These are phyloP conservation scores for Myotis myotis DNA, from an alignment of 2,797 vertebrate species.

Conservation along the genomic window DNA sequence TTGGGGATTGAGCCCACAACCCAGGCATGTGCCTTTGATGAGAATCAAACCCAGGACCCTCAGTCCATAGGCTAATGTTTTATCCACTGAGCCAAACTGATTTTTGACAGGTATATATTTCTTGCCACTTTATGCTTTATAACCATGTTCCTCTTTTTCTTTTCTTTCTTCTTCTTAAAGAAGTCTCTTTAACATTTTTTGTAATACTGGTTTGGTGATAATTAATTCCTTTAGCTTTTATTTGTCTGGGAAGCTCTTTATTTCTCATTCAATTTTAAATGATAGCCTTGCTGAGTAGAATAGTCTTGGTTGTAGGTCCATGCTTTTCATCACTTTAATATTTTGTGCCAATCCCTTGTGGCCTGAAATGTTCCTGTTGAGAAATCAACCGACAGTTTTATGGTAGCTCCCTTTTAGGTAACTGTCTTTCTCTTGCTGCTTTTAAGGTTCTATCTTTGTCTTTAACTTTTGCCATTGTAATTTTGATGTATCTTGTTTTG, in stretches of 20 bases:
- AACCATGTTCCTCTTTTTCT: neutral
- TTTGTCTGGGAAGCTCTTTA: neutral
- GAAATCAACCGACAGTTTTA: neutral
- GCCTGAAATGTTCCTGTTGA: neutral
- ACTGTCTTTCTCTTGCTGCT: neutral
- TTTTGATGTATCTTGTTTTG: neutral
- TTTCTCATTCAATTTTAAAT: neutral
- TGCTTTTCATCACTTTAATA: neutral
- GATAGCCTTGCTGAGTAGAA: neutral
- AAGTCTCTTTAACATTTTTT: neutral
- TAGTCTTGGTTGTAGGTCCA: neutral
- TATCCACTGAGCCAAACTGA: neutral
- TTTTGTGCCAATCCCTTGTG: neutral
- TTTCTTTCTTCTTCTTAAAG: neutral
- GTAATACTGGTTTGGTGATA: neutral
- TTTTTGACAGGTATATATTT: neutral
- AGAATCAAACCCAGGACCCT: no score
- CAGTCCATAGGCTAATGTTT: neutral
- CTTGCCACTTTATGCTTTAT: neutral
- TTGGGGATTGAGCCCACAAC: no score
- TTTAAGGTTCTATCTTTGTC: neutral
- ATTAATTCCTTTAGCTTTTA: neutral
- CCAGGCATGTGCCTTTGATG: no score
- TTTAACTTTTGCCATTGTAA: neutral
- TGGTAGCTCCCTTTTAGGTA: neutral